phyloP scores from a whole-genome alignment of 2,113 vertebrate species.

The Rhagologus leucostigma region DNA sequence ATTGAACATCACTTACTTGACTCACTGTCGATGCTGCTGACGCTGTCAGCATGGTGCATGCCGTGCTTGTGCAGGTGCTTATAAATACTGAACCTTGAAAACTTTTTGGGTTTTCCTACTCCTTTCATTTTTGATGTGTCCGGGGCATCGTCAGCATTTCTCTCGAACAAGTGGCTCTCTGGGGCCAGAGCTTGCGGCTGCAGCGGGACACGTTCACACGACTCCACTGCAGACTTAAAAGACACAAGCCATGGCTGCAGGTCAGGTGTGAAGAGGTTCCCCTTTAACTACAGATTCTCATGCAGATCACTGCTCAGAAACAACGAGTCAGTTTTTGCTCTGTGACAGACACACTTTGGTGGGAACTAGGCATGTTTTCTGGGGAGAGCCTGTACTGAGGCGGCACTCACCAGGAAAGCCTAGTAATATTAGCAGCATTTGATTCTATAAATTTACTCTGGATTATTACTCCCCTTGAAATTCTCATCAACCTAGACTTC shows the following conservation, averaged over 20 bases:
- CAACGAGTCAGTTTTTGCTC: background rate
- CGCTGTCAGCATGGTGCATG: conserved; percentile 77
- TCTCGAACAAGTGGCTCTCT: conserved; percentile 6
- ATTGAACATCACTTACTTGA: conserved; percentile 75
- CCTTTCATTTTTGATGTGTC: conserved; percentile 83
- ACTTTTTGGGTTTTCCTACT: conserved; percentile 74
- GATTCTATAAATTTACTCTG: background rate
- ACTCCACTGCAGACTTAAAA: conserved; percentile 34
- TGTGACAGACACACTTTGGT: background rate
- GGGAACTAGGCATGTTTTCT: background rate
- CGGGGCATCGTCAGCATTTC: conserved; percentile 37
- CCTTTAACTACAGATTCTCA: background rate
- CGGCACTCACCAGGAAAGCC: background rate
- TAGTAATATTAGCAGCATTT: background rate
- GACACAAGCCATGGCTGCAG: background rate
- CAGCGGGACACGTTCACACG: background rate
- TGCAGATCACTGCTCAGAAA: background rate
- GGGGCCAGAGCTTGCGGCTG: background rate
- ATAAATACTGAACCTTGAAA: conserved; percentile 82
- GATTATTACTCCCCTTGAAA: background rate
- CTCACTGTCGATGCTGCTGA: conserved; percentile 86
- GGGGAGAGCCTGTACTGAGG: background rate
- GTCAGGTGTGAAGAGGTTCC: background rate
- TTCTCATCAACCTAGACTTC: background rate
- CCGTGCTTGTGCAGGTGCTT: conserved; percentile 83